These are phyloP conservation scores for Phymastichus coffea DNA, from an alignment of 1,140 invertebrate species.

Conservation along the genomic window DNA sequence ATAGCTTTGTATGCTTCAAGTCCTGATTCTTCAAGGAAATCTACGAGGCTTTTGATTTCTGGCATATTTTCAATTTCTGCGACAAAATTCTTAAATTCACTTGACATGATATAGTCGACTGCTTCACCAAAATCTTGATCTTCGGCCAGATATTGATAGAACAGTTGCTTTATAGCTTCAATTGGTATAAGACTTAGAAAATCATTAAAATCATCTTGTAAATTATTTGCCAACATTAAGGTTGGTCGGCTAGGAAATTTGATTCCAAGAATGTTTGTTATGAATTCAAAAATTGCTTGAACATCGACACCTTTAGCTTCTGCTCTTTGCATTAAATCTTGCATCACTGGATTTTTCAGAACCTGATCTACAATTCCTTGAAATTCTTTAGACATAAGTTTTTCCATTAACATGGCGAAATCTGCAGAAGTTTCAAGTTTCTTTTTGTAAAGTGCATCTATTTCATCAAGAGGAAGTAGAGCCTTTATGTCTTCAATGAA, in stretches of 20 bases:
- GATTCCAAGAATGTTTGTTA: constrained; percentile 33
- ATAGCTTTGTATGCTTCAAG: constrained; percentile 28
- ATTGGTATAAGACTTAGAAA: constrained; percentile 28
- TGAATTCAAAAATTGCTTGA: constrained; percentile 29
- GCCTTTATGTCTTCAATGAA: constrained; percentile 33
- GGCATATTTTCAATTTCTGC: constrained; percentile 28
- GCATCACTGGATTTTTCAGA: not conserved
- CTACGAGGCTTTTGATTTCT: constrained; percentile 25
- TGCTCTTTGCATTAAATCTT: constrained; percentile 28
- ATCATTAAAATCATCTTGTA: constrained; percentile 27
- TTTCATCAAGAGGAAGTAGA: constrained; percentile 31
- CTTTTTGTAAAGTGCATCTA: constrained; percentile 32
- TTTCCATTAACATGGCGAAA: constrained; percentile 15
- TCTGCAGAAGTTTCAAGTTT: constrained; percentile 29
- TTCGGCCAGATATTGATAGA: constrained; percentile 28
- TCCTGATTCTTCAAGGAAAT: constrained; percentile 25
- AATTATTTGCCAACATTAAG: not conserved
- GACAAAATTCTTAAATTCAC: constrained; percentile 29
- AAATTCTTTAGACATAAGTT: constrained; percentile 29
- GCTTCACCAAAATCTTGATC: constrained; percentile 34
- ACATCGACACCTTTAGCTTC: constrained; percentile 36
- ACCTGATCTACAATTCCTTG: constrained; percentile 15
- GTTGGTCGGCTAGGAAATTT: constrained; percentile 24
- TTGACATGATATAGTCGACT: constrained; percentile 27
- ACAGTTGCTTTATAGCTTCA: constrained; percentile 23